Base-by-base conservation (phyloP, 2,113 vertebrate species). In the Psophia crepitans region DNA sequence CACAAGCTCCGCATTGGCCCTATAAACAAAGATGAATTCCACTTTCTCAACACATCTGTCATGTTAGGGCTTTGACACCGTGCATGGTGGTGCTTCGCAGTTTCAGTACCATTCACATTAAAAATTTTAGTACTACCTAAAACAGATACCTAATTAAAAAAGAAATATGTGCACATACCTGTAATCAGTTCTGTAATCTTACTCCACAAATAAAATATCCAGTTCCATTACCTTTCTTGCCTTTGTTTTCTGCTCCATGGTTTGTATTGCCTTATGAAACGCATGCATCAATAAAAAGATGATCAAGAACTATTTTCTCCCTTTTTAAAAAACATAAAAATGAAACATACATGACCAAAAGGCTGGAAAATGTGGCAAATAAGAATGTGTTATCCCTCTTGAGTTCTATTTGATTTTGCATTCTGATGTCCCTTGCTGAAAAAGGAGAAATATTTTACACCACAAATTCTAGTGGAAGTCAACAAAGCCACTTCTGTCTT, bases 11-110 rank as follows among this genome's bases (percentile, higher is more conserved):
- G 2, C 70, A 27, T 0, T 84, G 80, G 90, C 83, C 92, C 61
- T 53, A 69, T 9, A 27, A 95, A 89, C 73, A 90, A 56, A 90
- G 92, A 93, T 92, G 83, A 87, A 95, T 95, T 94, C 93, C 90
- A 33, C 24, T 80, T 53, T 94, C 84, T 46, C 80, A 79, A 24
- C 81, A 37, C 89, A 93, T 92, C 90, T 89, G 84, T 90, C 94
- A 90, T 24, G 69, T 65, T 71, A 84, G 39, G 65, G 74, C 54
- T 86, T n/a, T 93, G 89, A 95, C 77, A 82, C 49, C 57, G 37
- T 8, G 46, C 69, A 11, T n/a, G 76, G 71, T 68, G 53, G n/a
- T 87, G 80, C 43, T 94, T 92, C 93, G 83, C 69, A 84, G 57
- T 63, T 46, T 57, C 68, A 53, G 64, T 90, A 28, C 49, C 37